phyloP scores from a whole-genome alignment of 2,888 invertebrate species.

The Aplocera efformata region DNA sequence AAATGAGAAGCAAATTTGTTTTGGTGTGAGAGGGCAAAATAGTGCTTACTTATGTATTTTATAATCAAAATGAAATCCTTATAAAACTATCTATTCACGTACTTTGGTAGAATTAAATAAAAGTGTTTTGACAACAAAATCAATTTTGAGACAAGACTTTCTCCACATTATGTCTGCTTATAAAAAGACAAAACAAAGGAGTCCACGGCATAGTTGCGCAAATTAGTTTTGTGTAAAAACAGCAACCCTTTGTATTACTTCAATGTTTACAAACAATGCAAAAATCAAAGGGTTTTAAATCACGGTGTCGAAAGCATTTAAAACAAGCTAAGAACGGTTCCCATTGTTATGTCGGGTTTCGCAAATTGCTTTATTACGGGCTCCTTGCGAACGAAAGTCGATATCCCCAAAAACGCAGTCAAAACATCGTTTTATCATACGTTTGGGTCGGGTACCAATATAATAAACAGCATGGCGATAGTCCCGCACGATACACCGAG shows the following conservation, averaged over 20 bases:
- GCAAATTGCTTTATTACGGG: constrained; percentile 78
- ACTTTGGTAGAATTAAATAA: too few species aligned
- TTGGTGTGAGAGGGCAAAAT: too few species aligned
- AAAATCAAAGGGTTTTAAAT: constrained; percentile 79
- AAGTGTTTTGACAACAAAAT: not conserved
- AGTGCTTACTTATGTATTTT: too few species aligned
- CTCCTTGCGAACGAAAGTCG: constrained; percentile 62
- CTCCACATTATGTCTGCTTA: constrained; percentile 47
- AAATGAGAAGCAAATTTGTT: too few species aligned
- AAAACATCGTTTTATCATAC: constrained; percentile 70
- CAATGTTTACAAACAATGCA: constrained; percentile 76
- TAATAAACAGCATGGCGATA: constrained; percentile 31
- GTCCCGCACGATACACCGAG: constrained; percentile 22
- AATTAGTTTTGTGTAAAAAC: constrained; percentile 61
- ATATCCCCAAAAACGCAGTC: constrained; percentile 73
- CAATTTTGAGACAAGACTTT: constrained; percentile 48
- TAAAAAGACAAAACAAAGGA: constrained; percentile 54
- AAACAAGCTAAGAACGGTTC: constrained; percentile 73
- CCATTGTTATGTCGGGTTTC: constrained; percentile 75
- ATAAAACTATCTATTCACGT: too few species aligned
- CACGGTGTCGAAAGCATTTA: constrained; percentile 77
- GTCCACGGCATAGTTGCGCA: constrained; percentile 71
- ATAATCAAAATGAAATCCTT: too few species aligned
- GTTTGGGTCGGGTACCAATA: constrained; percentile 27
- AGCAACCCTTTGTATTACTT: constrained; percentile 66